A percentile compares a stretch with the other conserved stretches of the same genome.
phyloP scores from a whole-genome alignment of 2,797 vertebrate species.

The Cryptoprocta ferox region DNA sequence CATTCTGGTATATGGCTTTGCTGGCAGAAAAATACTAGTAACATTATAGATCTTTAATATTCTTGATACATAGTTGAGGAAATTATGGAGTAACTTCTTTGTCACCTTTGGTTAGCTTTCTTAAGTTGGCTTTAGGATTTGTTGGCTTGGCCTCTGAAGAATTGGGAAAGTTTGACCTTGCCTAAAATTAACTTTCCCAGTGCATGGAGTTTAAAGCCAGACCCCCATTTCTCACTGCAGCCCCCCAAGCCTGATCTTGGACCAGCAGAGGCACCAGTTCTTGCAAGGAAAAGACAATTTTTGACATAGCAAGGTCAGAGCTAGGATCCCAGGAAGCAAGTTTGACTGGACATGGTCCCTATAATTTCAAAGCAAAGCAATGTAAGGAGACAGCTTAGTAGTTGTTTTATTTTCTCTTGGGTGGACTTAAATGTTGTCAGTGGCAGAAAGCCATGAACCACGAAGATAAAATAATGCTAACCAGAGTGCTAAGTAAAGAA shows the following conservation, averaged over 20 bases:
- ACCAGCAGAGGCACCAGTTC: slow-evolving; percentile 30
- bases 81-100: slow-evolving; percentile 22
- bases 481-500: slow-evolving; percentile 89
- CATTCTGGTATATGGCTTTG: not conserved
- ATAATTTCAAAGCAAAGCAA: slow-evolving; percentile 74
- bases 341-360: slow-evolving; percentile 61
- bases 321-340: slow-evolving; percentile 54
- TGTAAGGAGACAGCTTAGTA: slow-evolving; percentile 83
- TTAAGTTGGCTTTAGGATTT: slow-evolving; percentile 35
- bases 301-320: slow-evolving; percentile 70
- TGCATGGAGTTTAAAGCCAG: slow-evolving; percentile 62
- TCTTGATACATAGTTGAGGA: not conserved
- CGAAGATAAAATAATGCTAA: slow-evolving; percentile 91
- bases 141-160: slow-evolving; percentile 44
- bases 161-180: slow-evolving; percentile 21
- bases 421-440: slow-evolving; percentile 87
- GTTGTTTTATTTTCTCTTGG: slow-evolving; percentile 88
- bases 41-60: not conserved
- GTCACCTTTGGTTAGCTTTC: not conserved
- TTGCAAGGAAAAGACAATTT: slow-evolving; percentile 34
- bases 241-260: slow-evolving; percentile 27
- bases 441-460: slow-evolving; percentile 90
- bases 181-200: not conserved
- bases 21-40: slow-evolving; percentile 27
- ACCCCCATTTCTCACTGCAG: slow-evolving; percentile 39